Percentiles rank a stretch among this genome's conserved stretches.
Conservation (phyloP, 2,888 invertebrate genomes). For the Xylophagus ater region DNA sequence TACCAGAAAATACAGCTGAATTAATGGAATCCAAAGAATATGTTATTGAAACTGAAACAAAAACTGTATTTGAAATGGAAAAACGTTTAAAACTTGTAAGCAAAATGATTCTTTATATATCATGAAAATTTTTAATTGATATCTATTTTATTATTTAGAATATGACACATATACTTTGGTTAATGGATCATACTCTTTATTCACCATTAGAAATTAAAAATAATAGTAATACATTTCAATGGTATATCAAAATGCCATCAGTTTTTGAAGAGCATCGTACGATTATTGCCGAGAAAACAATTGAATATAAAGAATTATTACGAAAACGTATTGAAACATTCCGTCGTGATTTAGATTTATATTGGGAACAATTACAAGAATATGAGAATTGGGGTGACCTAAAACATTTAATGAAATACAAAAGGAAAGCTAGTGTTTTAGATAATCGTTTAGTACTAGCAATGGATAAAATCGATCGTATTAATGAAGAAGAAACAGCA, state of each 20-base stretch:
- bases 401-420: slow-evolving; percentile 69
- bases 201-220: slow-evolving; percentile 78
- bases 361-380: slow-evolving; percentile 69
- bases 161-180: slow-evolving; percentile 64
- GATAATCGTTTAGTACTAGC: slow-evolving; percentile 57
- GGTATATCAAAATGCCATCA: slow-evolving; percentile 71
- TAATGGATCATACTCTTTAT: slow-evolving; percentile 70
- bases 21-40: slow-evolving; percentile 73
- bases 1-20: slow-evolving; percentile 74
- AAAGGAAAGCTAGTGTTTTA: slow-evolving; percentile 65
- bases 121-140: background rate
- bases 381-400: slow-evolving; percentile 82
- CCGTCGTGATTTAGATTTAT: slow-evolving; percentile 67
- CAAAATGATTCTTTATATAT: background rate
- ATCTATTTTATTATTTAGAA: slow-evolving; percentile 23
- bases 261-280: slow-evolving; percentile 73
- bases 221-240: slow-evolving; percentile 78
- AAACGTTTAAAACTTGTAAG: slow-evolving; percentile 46
- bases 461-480: slow-evolving; percentile 68
- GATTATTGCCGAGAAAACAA: slow-evolving; percentile 68
- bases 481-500: slow-evolving; percentile 83
- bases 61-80: slow-evolving; percentile 61
- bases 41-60: slow-evolving; percentile 61
- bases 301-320: slow-evolving; percentile 75
- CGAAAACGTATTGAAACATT: slow-evolving; percentile 71